Conservation (phyloP, 1,140 invertebrate species). For the Parapsyche elsis region DNA sequence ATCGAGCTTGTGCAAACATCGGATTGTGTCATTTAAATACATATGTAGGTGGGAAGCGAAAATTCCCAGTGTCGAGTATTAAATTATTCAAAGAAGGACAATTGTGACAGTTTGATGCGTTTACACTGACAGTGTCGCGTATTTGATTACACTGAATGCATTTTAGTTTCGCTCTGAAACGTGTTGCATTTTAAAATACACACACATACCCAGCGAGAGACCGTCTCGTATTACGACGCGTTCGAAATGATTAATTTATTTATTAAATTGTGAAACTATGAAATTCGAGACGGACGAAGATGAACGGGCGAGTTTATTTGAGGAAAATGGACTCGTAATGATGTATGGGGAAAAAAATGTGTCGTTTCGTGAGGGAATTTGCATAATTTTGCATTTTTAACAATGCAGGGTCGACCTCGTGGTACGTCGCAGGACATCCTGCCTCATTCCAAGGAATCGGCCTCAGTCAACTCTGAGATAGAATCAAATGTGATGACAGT, state of each 20-base stretch:
- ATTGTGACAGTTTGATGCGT: neutral
- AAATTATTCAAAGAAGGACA: neutral
- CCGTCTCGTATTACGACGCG: neutral
- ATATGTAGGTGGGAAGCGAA: too few species aligned
- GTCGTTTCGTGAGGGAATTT: neutral
- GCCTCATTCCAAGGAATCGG: neutral
- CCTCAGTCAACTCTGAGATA: neutral
- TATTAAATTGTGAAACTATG: too few species aligned
- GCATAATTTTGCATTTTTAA: constrained; percentile 1
- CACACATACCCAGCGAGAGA: neutral
- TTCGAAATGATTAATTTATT: neutral
- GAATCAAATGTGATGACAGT: neutral
- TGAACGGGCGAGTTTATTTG: too few species aligned
- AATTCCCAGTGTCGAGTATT: too few species aligned
- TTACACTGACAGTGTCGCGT: neutral
- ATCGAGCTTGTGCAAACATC: too few species aligned
- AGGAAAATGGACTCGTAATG: too few species aligned
- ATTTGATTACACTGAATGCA: neutral
- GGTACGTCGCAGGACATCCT: neutral
- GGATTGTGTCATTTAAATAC: too few species aligned
- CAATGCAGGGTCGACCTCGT: neutral
- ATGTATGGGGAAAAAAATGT: too few species aligned
- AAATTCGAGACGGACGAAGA: too few species aligned
- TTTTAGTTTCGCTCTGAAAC: neutral
- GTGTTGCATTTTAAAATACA: neutral